Conservation (phyloP, 2,113 vertebrate species). For the Circaetus gallicus region DNA sequence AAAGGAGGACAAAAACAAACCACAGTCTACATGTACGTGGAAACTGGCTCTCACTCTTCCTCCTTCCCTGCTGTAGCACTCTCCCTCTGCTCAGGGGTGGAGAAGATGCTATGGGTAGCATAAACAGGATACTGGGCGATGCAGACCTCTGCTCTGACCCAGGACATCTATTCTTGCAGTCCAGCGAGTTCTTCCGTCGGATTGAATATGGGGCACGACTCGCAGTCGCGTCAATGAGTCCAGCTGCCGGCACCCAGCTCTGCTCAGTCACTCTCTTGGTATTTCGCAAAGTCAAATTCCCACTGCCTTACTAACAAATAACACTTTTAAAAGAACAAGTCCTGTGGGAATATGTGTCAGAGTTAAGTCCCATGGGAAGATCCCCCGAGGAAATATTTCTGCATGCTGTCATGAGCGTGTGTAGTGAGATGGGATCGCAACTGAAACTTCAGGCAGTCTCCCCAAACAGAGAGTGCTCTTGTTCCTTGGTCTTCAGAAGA, state of each 20-base stretch:
- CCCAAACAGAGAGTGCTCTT: neutral
- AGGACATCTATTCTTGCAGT: neutral
- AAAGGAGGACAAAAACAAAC: neutral
- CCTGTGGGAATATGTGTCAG: constrained; percentile 32
- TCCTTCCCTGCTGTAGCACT: neutral
- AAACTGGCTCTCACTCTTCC: accelerated
- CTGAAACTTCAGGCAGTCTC: neutral
- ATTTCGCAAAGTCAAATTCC: neutral
- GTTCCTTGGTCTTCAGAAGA: neutral
- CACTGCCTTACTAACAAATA: neutral
- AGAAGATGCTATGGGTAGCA: neutral
- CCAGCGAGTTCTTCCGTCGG: neutral
- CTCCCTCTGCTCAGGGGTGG: neutral
- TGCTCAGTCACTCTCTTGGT: neutral
- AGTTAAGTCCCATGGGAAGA: constrained; percentile 59
- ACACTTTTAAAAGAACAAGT: neutral
- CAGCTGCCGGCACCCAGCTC: neutral
- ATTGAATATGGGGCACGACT: neutral
- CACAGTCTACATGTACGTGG: accelerated
- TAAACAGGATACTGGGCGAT: neutral
- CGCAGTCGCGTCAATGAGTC: neutral
- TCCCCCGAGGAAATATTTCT: constrained; percentile 47
- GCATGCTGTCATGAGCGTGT: neutral
- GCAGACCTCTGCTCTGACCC: neutral
- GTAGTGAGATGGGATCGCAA: constrained; percentile 26